Evolutionary conservation across 2,113 vertebrate genomes (phyloP), one percentile per base, ranked within the genome.

Genomic region (Puffinus mauretanicus): DNA sequence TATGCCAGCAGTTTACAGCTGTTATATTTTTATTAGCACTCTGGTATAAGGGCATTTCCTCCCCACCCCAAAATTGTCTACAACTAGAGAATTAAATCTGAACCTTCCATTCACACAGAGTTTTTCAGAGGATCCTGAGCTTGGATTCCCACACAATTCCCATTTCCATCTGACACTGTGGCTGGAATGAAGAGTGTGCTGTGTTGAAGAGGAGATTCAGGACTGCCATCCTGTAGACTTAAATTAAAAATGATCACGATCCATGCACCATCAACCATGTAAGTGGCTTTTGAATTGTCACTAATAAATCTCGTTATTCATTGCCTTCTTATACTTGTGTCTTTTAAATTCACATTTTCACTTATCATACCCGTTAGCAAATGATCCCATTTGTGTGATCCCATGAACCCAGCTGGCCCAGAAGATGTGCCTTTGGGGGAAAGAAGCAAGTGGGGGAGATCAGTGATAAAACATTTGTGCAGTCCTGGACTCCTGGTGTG

Each of bases 401-500:
- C 51, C 26, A 21, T 17, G 47, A 67, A 22, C 10, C 15, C 42
- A 51, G 47, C 29, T 85, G 36, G 44, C n/a, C 32, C 44, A 71
- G 60, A 40, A 92, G 19, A 25, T 67, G 61, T 46, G 52, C 7
- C 40, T 76, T 38, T 30, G 15, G 34, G 42, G n/a, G 38, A 71
- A 89, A 73, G 32, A 51, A 86, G 22, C 25, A 66, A 58, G 22
- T n/a, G 3, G 11, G 7, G 16, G 16, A 58, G 4, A 62, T 13
- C 15, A 73, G 46, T 64, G 60, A 67, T 19, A 73, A 36, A 90
- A 32, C 0, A 0, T 32, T 75, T 0, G 0, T 51, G 38, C 0
- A 0, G 38, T 46, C 60, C 51, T 69, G 64, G 34, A 19, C 9
- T 61, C 18, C 13, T n/a, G 34, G 16, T 80, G 55, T 1, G 0